phyloP scores from a whole-genome alignment of 2,888 invertebrate genomes.

The Bellardia bayeri region DNA sequence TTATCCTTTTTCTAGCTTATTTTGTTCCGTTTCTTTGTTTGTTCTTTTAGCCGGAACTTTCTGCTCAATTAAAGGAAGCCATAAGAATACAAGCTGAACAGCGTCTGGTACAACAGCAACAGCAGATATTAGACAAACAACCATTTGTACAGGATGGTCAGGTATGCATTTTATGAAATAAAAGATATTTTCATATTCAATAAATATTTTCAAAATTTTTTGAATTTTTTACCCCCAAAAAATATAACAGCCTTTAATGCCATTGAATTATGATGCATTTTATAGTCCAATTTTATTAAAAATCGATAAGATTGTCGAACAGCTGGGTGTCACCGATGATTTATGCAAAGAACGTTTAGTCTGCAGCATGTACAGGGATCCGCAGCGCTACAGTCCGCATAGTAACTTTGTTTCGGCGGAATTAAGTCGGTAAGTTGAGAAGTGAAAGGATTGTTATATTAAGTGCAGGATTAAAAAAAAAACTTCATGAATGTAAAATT shows the following conservation, averaged over 20 bases:
- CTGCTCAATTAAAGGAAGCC: slow-evolving; percentile 86
- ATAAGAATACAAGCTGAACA: slow-evolving; percentile 86
- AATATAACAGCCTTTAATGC: slow-evolving; percentile 81
- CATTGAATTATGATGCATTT: slow-evolving; percentile 86
- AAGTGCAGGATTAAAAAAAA: too few relatives aligned
- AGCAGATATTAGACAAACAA: slow-evolving; percentile 85
- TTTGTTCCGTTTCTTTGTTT: not conserved
- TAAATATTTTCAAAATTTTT: slow-evolving; percentile 23
- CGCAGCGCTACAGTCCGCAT: slow-evolving; percentile 91
- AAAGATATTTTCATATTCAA: not conserved
- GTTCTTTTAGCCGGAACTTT: slow-evolving; percentile 79
- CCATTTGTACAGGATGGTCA: slow-evolving; percentile 84
- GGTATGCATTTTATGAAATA: slow-evolving; percentile 76
- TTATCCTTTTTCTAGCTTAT: slow-evolving; percentile 19
- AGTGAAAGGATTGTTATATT: too few relatives aligned
- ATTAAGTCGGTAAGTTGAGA: slow-evolving; percentile 91
- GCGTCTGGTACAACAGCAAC: slow-evolving; percentile 86
- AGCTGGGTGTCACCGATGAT: slow-evolving; percentile 89
- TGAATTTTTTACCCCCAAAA: not conserved
- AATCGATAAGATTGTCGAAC: slow-evolving; percentile 90
- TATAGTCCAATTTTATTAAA: slow-evolving; percentile 92
- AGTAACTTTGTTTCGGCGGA: slow-evolving; percentile 94
- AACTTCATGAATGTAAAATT: too few relatives aligned
- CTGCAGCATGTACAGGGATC: slow-evolving; percentile 93
- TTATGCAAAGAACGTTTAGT: slow-evolving; percentile 91